Conservation (phyloP, 2,888 invertebrate genomes). For the Dioctria rufipes region DNA sequence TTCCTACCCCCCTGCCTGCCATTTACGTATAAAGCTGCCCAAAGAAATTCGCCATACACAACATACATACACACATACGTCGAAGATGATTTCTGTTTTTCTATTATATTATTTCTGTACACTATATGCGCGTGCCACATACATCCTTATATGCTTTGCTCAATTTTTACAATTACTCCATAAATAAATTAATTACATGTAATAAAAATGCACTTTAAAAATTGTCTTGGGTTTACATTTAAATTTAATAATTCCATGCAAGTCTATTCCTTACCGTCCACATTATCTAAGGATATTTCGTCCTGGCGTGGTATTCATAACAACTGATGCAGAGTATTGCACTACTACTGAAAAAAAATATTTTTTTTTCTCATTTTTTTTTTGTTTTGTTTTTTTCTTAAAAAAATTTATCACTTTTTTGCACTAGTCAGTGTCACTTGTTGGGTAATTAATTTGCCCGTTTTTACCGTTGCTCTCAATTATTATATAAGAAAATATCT, state of each 20-base stretch:
- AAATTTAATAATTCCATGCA: neutral
- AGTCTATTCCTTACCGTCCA: neutral
- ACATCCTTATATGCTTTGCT: no score
- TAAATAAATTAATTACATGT: conserved; percentile 9
- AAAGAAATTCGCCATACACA: neutral
- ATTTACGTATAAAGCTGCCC: no score
- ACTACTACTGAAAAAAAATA: neutral
- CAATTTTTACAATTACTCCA: neutral
- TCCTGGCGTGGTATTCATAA: neutral
- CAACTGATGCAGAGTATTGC: neutral
- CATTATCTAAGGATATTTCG: no score
- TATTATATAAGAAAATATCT: conserved; percentile 9
- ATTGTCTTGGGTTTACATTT: conserved; percentile 22
- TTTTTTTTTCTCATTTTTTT: neutral
- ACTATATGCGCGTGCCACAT: no score
- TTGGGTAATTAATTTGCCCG: neutral
- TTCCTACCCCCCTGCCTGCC: no score
- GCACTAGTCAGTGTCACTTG: conserved; percentile 1
- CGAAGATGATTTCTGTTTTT: no score
- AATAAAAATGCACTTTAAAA: conserved; percentile 37
- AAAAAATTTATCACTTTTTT: neutral
- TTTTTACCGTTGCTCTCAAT: neutral
- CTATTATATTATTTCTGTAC: no score
- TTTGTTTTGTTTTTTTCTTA: no score
- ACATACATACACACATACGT: no score